These are phyloP conservation scores for Hylomyscus alleni DNA, from an alignment of 2,797 vertebrate species.

Conservation along the genomic window DNA sequence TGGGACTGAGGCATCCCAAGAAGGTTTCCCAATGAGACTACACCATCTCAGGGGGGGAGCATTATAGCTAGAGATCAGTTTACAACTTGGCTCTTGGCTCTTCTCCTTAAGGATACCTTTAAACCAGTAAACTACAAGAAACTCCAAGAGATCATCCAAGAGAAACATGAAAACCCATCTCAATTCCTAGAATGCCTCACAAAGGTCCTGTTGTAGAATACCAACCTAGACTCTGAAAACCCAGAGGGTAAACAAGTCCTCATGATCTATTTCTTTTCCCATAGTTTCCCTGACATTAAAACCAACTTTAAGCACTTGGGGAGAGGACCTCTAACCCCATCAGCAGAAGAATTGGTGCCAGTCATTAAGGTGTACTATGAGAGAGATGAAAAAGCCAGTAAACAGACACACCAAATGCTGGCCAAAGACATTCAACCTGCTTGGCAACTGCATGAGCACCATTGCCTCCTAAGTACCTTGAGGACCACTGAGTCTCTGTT, in stretches of 20 bases:
- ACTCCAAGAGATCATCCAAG: too few relatives aligned
- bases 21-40: neutral
- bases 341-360: neutral
- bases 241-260: neutral
- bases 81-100: neutral
- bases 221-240: neutral
- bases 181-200: neutral
- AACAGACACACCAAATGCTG: neutral
- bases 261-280: neutral
- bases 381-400: neutral
- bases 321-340: neutral
- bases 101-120: neutral
- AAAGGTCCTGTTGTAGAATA: neutral
- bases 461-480: neutral
- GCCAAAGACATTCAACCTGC: neutral
- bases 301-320: neutral
- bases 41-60: neutral
- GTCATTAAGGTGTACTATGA: neutral
- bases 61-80: neutral
- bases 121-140: too few relatives aligned
- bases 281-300: neutral
- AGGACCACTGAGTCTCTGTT: too few relatives aligned
- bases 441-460: neutral
- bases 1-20: neutral
- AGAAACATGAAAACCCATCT: too few relatives aligned